Conservation (phyloP, 2,797 vertebrate species). For the Micropoecilia bifurca region DNA sequence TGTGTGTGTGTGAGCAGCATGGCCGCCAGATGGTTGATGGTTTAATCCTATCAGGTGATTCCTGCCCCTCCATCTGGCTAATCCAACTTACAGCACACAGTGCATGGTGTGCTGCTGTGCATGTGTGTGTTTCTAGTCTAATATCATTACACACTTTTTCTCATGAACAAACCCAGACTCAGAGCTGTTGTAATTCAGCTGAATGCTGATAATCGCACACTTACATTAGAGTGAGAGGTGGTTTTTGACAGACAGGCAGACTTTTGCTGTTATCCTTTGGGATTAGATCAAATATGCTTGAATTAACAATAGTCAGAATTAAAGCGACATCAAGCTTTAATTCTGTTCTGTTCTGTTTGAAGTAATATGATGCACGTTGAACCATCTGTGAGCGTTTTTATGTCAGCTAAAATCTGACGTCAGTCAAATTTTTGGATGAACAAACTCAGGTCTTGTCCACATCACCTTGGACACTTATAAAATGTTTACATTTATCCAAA, state of each 20-base stretch:
- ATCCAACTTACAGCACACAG: constrained; percentile 84
- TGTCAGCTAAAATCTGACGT: constrained; percentile 34
- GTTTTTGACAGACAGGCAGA: constrained; percentile 46
- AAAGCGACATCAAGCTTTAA: constrained; percentile 42
- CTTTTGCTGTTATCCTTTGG: constrained; percentile 43
- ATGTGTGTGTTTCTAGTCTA: constrained; percentile 52
- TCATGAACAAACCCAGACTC: constrained; percentile 49
- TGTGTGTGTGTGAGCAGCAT: constrained; percentile 68
- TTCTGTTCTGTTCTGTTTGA: constrained; percentile 14
- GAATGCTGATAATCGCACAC: constrained; percentile 46
- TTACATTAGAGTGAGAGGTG: constrained; percentile 26
- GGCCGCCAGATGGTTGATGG: constrained; percentile 93
- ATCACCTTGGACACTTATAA: background rate
- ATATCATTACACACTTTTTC: constrained; percentile 63
- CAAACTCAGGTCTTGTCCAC: constrained; percentile 4
- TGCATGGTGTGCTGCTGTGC: constrained; percentile 35
- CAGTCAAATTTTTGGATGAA: constrained; percentile 28
- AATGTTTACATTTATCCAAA: background rate
- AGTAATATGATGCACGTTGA: constrained; percentile 16
- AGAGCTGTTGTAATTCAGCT: constrained; percentile 53
- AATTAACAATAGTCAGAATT: constrained; percentile 25
- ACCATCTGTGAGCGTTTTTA: constrained; percentile 42
- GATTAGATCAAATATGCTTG: constrained; percentile 47
- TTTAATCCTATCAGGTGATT: constrained; percentile 99
- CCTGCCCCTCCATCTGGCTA: constrained; percentile 97